Base-by-base conservation (phyloP, 2,797 vertebrate species). In the Xiphophorus birchmanni region DNA sequence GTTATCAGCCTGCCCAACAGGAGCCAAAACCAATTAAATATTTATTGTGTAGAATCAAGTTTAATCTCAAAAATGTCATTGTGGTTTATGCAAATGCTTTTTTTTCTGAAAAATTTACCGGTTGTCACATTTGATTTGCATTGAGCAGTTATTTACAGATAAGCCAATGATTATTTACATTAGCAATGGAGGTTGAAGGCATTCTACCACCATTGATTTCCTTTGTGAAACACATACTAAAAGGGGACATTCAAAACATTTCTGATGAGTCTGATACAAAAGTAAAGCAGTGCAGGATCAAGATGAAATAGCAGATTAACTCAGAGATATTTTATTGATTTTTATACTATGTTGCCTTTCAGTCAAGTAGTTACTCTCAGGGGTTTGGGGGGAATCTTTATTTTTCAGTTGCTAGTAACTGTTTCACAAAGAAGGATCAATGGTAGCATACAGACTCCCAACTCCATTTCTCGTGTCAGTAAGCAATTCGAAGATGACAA, bases 41-140 rank as follows among this genome's bases (percentile, higher is more conserved):
- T 32, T 48, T 48, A 50, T 4, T 50, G 17, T 37, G 4, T 12
- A 21, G 48, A 35, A 50, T 21, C 72, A 5, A 74, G 47, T 74
- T 17, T 9, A 74, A 12, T 50, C 9, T 32, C 29, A 50, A 50
- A 50, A 8, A 32, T 1, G 21, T 50, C 47, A 50, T 37, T 48
- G 8, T 18, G 63, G 63, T 54, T 77, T 56, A 56, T 52, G 50
- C 35, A 84, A 80, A 82, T 40, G 18, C 29, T 37, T 65, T 5
- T 17, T 65, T 65, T 63, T 63, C 60, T 2, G 29, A 65, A 65
- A 65, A 48, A 65, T 3, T 1, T 5, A 71, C 23, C 21, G 0
- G 5, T 67, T 67, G 2, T 69, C 65, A 23, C 21, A 42, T 69
- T 69, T 23, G 10, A 69, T 69, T 69, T 23, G 37, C 65, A 69